Evolutionary conservation across 2,797 vertebrate species (phyloP), one percentile per base, ranked within the genome.

Genomic region (Manis crassicaudata): DNA sequence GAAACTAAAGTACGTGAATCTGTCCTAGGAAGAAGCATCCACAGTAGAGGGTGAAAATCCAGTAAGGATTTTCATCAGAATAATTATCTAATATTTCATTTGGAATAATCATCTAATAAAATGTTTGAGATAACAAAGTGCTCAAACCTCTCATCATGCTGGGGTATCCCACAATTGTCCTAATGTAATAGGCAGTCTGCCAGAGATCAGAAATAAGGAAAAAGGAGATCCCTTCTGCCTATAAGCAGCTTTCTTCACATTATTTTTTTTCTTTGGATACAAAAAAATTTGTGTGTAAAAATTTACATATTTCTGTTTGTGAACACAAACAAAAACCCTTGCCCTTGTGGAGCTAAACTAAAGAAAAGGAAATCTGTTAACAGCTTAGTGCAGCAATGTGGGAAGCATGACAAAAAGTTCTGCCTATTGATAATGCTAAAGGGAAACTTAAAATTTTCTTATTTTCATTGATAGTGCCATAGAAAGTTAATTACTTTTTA

Each of bases 1-100:
- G 52, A 81, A 93, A 67, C 56, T 13, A 80, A 90, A 46, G 50
- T 93, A 60, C 35, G n/a, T 90, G 95, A 82, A 82, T 75, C 35
- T 90, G 46, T 70, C 88, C 32, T 88, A 76, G 52, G 62, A 94
- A 63, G 70, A 88, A 63, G 27, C 46, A 60, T 70, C 43, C 32
- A 37, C 21, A 35, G 70, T 77, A 77, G 90, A 96, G 76, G 54
- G 60, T 90, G 60, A 86, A 81, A 81, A 43, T 46, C 60, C n/a
- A 86, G 11, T 95, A 65, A 77, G 58, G 62, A 40, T 37, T 70
- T 93, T 82, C 46, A 11, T 46, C 46, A 52, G 68, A 87, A 68
- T 81, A 86, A 23, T 80, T 18, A 43, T 62, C 32, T 80, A 80
- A 60, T 82, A 83, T 46, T 46, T 46, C 46, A 46, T 70, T 93